These are phyloP conservation scores for Platycnemis pennipes DNA, from an alignment of 2,888 invertebrate genomes.

Conservation along the genomic window DNA sequence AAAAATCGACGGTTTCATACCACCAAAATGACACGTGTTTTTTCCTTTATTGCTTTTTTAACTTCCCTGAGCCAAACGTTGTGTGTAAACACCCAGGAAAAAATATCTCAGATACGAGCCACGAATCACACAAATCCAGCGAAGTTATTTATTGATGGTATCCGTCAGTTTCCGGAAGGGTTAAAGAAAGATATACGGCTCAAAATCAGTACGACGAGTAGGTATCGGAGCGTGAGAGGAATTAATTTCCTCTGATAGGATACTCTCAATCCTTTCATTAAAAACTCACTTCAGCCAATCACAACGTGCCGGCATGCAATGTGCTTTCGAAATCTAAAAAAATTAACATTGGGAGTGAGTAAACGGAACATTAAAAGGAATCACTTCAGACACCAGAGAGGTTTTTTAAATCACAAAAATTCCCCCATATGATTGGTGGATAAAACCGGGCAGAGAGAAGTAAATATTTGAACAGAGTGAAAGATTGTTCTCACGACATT, in stretches of 20 bases:
- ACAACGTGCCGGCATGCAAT: not conserved
- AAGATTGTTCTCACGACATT: not conserved
- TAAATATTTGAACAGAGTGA: not conserved
- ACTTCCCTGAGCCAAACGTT: not conserved
- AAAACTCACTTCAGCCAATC: constrained; percentile 16
- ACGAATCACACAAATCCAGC: constrained; percentile 55
- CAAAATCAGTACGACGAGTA: not conserved
- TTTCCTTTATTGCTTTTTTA: constrained; percentile 16
- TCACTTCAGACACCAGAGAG: not conserved
- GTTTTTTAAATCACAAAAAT: not conserved
- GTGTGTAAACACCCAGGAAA: not conserved
- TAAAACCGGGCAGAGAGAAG: not conserved
- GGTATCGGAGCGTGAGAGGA: not conserved
- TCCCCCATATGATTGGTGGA: not conserved
- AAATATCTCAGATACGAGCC: constrained; percentile 49
- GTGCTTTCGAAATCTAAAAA: not conserved
- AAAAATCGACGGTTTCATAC: constrained; percentile 52
- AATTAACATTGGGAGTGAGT: not conserved
- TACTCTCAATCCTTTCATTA: constrained; percentile 45
- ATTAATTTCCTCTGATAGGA: constrained; percentile 60
- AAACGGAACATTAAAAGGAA: constrained; percentile 8
- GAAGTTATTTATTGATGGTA: constrained; percentile 54
- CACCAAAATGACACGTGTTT: not conserved
- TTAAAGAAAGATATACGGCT: constrained; percentile 29
- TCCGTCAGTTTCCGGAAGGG: constrained; percentile 53